phyloP scores from a whole-genome alignment of 2,888 invertebrate genomes.

The Parochlus steinenii region DNA sequence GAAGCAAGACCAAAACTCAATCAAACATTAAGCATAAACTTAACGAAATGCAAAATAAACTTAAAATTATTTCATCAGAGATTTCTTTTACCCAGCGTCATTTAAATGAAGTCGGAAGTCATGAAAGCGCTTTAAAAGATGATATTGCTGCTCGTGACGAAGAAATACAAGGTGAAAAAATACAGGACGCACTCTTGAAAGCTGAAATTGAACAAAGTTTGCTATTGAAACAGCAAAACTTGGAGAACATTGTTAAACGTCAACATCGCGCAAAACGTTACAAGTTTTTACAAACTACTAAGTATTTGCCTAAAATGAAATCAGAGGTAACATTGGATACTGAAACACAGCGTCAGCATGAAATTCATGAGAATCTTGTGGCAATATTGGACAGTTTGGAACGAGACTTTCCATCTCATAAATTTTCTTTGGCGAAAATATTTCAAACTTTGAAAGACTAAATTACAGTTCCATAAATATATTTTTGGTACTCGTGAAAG shows the following conservation, averaged over 20 bases:
- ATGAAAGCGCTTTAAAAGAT: slow-evolving; percentile 19
- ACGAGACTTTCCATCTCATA: slow-evolving; percentile 43
- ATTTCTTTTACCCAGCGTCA: slow-evolving; percentile 20
- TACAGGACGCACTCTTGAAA: slow-evolving; percentile 21
- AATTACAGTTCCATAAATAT: neutral
- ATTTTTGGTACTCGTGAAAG: neutral
- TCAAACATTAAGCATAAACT: slow-evolving; percentile 38
- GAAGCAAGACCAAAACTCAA: slow-evolving; percentile 31
- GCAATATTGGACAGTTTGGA: slow-evolving; percentile 38
- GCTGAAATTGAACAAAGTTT: slow-evolving; percentile 29
- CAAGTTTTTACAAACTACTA: slow-evolving; percentile 31
- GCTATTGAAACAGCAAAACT: slow-evolving; percentile 25
- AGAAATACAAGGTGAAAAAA: slow-evolving; percentile 20
- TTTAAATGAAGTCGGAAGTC: slow-evolving; percentile 18
- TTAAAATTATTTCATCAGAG: slow-evolving; percentile 26
- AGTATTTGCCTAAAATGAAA: slow-evolving; percentile 19
- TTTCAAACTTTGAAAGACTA: slow-evolving; percentile 34
- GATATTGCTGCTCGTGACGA: slow-evolving; percentile 19
- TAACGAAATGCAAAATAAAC: slow-evolving; percentile 38
- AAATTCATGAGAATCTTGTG: slow-evolving; percentile 39
- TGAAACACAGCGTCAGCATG: slow-evolving; percentile 40
- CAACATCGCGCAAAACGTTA: slow-evolving; percentile 52
- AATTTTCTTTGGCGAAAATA: slow-evolving; percentile 30
- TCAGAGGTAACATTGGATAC: slow-evolving; percentile 35
- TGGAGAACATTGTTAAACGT: slow-evolving; percentile 44